phyloP scores from a whole-genome alignment of 2,797 vertebrate genomes.

The Onychomys torridus region DNA sequence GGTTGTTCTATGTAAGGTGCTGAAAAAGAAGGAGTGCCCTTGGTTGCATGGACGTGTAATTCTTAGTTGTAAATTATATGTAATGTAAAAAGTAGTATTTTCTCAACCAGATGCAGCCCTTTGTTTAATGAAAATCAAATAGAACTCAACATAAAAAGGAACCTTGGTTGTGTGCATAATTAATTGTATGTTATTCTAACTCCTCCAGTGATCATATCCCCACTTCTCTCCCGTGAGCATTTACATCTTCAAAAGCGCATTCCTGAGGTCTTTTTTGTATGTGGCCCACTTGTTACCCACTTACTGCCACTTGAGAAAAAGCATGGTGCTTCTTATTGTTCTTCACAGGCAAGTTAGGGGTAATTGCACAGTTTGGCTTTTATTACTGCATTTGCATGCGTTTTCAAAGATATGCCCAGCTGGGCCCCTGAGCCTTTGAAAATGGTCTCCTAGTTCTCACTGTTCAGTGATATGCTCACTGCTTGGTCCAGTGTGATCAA shows the following conservation, averaged over 20 bases:
- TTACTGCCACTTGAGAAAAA: constrained; percentile 33
- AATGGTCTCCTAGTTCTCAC: neutral
- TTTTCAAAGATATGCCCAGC: constrained; percentile 15
- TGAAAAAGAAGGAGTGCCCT: neutral
- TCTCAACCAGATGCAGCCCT: neutral
- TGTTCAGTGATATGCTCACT: neutral
- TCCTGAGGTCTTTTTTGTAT: neutral
- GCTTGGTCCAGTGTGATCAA: neutral
- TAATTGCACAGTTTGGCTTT: constrained; percentile 35
- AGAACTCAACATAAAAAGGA: neutral
- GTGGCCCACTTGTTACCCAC: neutral
- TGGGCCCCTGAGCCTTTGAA: constrained; percentile 5
- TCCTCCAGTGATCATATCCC: neutral
- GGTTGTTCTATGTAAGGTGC: neutral
- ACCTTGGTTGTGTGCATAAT: constrained; percentile 31
- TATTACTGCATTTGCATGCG: constrained; percentile 7
- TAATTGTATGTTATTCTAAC: constrained; percentile 36
- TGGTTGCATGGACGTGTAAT: neutral
- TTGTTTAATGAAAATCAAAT: constrained; percentile 33
- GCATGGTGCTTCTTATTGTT: neutral
- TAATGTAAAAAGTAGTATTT: constrained; percentile 53
- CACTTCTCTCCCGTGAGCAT: neutral
- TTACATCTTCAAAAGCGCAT: constrained; percentile 18
- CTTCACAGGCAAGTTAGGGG: neutral
- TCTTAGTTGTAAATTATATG: constrained; percentile 53